Base-by-base conservation (phyloP, 2,888 invertebrate species). In the Stegophylla sp. region DNA sequence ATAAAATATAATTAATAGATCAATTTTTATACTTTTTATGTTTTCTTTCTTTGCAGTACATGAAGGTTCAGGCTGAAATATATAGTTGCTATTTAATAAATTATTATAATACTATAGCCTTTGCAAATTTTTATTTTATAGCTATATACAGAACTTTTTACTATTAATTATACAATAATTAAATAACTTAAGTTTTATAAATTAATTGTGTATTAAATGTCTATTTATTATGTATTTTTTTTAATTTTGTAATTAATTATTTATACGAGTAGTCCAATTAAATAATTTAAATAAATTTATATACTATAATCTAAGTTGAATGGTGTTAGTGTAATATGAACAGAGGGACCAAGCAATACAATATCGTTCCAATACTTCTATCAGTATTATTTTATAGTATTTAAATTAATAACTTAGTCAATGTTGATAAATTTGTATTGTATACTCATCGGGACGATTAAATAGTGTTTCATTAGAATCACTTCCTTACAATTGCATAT, bases 381-480 rank as follows among this genome's bases (percentile, higher is more conserved):
- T 63, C 34, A 51, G 63, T 64, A 75, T 75, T 51, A 73, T 73
- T 61, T 67, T 41, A 1, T 64, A 43, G 17, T 43, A 61, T 28
- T 45, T 7, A 28, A 13, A 26, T 2, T 23, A 20, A 51, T 34
- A 3, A 34, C 26, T 43, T 13, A 73, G 74, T 74, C 9, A 45
- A 43, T 66, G 9, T 59, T 45, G 7, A 59, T 41, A 59, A 72
- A 26, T 7, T 34, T 41, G 43, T 28, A 1, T n/a, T n/a, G 12
- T 48, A 48, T n/a, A 12, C 5, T 20, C 17, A 45, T 23, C 26
- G 9, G 17, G 48, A 5, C 28, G 10, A 53, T n/a, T 13, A 28
- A 48, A 13, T 41, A 2, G 2, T 0, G 3, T 45, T 23, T 48
- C 34, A 48, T 73, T 73, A 45, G 10, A 67, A 67, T n/a, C n/a